A percentile compares a stretch with the other conserved stretches of the same genome.
phyloP scores from a whole-genome alignment of 2,797 vertebrate species.

The Tenualosa ilisha region DNA sequence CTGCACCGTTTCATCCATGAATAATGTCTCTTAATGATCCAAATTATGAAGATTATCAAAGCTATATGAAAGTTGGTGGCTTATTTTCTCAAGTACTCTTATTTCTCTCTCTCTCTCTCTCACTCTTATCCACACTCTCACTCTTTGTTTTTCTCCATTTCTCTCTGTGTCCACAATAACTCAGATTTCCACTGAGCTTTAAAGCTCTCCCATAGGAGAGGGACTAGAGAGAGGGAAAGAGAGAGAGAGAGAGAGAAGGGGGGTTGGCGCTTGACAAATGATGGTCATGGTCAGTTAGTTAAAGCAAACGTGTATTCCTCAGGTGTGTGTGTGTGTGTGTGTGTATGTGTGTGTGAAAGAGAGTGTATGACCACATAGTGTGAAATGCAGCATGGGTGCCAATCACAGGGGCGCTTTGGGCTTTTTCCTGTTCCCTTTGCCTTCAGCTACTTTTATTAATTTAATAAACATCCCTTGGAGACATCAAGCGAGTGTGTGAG shows the following conservation, averaged over 20 bases:
- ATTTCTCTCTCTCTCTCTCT: neutral
- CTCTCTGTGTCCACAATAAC: neutral
- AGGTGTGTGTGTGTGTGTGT: conserved; percentile 3
- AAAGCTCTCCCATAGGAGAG: conserved; percentile 34
- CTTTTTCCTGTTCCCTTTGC: conserved; percentile 65
- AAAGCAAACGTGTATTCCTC: conserved; percentile 66
- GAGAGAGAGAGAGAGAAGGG: conserved; percentile 19
- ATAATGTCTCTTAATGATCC: conserved; percentile 26
- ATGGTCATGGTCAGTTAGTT: conserved; percentile 77
- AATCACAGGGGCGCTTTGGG: conserved; percentile 74
- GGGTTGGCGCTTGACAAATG: conserved; percentile 65
- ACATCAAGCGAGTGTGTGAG: conserved; percentile 32
- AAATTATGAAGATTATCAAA: conserved; percentile 22
- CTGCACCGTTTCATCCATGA: neutral
- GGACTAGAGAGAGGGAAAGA: conserved; percentile 33
- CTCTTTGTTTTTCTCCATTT: neutral
- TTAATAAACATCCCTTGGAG: conserved; percentile 81
- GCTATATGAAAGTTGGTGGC: neutral
- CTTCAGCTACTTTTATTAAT: conserved; percentile 80
- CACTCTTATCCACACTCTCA: conserved; percentile 32
- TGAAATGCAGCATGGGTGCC: conserved; percentile 60
- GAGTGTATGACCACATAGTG: neutral
- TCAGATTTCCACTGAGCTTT: conserved; percentile 34
- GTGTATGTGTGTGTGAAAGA: neutral
- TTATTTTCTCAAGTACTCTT: conserved; percentile 1